Evolutionary conservation across 2,888 invertebrate genomes (phyloP), one percentile per base, ranked within the genome.

Genomic region (Acholoe squamosa): DNA sequence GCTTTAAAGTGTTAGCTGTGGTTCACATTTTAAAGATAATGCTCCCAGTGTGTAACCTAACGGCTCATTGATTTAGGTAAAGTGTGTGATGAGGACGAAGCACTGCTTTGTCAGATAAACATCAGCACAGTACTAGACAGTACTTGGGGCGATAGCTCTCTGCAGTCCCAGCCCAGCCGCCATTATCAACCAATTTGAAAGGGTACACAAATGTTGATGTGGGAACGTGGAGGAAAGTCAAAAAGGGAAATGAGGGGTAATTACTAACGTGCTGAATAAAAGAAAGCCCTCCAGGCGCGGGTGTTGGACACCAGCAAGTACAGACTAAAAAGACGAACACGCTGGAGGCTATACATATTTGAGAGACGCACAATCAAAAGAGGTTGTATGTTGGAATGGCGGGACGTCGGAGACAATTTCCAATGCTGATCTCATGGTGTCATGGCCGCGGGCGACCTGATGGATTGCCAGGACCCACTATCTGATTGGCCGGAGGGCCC

Each of bases 361-460:
- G 71, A 71, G 71, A 28, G 71, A 28, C 31, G 19, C 31, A 5
- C 71, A 71, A 71, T 71, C 71, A 71, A 71, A 71, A 28, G 71
- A 71, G 61, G 71, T 71, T n/a, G 71, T 71, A 71, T 71, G 71
- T 71, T 71, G 71, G 71, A 28, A 71, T 16, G 25, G 71, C 25
- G 61, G 61, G 61, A 61, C 28, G 71, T 28, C 25, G 71, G 31
- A 71, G 71, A 71, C 71, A 71, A 71, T 71, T 71, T 28, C 71
- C 71, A 71, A 25, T 71, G 71, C 71, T 71, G 71, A 71, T 71
- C 71, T 71, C 28, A 25, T 71, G 71, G 28, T 28, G 25, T 71
- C 28, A 1, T 14, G 25, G 71, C 28, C 31, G 31, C 71, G 71
- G 25, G 71, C 71, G 25, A 71, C 14, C 71, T 71, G 71, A 71